phyloP scores from a whole-genome alignment of 2,113 vertebrate species.

The Macquaria australasica region DNA sequence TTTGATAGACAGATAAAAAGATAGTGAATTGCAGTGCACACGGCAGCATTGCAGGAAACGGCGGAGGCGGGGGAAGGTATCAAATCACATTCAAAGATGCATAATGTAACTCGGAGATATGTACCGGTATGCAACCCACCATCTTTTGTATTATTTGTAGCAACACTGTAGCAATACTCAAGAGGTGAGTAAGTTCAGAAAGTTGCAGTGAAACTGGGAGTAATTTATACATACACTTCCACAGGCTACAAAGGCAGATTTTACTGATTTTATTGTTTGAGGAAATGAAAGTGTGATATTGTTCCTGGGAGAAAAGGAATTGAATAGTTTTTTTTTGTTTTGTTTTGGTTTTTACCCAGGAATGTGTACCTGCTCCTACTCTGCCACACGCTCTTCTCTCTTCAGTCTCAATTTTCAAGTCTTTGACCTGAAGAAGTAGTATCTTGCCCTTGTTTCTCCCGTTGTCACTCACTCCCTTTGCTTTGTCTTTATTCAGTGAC shows the following conservation, averaged over 20 bases:
- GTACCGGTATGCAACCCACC: not conserved
- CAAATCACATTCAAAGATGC: constrained; percentile 40
- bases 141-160: constrained; percentile 51
- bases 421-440: constrained; percentile 29
- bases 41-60: not conserved
- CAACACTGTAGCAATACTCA: constrained; percentile 38
- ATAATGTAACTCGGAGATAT: constrained; percentile 33
- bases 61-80: constrained; percentile 13
- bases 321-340: constrained; percentile 1
- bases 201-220: constrained; percentile 33
- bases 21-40: constrained; percentile 7
- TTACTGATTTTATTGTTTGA: constrained; percentile 52
- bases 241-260: constrained; percentile 53
- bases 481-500: constrained; percentile 25
- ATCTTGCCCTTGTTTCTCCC: not conserved
- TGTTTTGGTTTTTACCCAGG: not conserved
- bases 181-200: constrained; percentile 48
- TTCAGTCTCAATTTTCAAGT: constrained; percentile 28
- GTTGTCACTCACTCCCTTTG: too few relatives aligned
- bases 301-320: constrained; percentile 39
- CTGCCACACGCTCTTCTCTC: not conserved
- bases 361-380: not conserved
- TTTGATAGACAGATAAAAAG: constrained; percentile 36
- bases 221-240: constrained; percentile 12
- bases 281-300: constrained; percentile 62